Evolutionary conservation across 2,888 invertebrate species (phyloP).

Genomic region (Drosophila anomalata): DNA sequence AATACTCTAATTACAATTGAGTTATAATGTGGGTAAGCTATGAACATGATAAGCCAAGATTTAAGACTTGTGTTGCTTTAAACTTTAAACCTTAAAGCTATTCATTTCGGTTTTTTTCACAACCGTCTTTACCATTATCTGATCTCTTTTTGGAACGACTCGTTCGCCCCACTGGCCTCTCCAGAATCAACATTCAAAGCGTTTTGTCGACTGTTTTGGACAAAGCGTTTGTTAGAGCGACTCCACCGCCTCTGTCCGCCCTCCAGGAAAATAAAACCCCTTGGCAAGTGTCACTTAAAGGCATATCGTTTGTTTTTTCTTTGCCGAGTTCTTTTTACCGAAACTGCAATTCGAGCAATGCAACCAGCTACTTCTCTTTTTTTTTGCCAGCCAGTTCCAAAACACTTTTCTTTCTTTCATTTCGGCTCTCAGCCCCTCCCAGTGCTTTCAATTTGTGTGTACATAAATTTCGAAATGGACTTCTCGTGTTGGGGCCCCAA

Average conservation of each 20-base stretch:
- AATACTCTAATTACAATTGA: not conserved
- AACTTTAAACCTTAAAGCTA: not conserved
- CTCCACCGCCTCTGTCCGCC: not conserved
- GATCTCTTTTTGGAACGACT: not conserved
- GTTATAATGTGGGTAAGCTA: not conserved
- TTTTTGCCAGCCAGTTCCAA: slow-evolving; percentile 17
- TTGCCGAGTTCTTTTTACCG: slow-evolving; percentile 21
- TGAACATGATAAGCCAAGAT: not conserved
- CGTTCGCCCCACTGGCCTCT: not conserved
- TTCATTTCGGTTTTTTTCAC: slow-evolving; percentile 1
- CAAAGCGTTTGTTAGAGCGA: slow-evolving; percentile 37
- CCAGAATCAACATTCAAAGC: slow-evolving; percentile 28
- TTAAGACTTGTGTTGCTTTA: not conserved
- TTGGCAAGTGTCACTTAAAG: slow-evolving; percentile 58
- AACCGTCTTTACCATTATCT: not conserved
- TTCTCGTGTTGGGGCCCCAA: slow-evolving; percentile 68
- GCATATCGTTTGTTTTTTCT: slow-evolving; percentile 43
- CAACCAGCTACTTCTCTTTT: slow-evolving; percentile 44
- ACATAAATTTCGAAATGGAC: slow-evolving; percentile 79
- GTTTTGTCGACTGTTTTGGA: slow-evolving; percentile 43
- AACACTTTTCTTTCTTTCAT: slow-evolving; percentile 41
- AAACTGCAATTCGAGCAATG: slow-evolving; percentile 60
- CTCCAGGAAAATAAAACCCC: slow-evolving; percentile 16
- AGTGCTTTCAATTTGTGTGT: slow-evolving; percentile 73
- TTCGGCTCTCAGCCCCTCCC: slow-evolving; percentile 24